Evolutionary conservation across 2,113 vertebrate genomes (phyloP).

Genomic region (Clarias macrocephalus): DNA sequence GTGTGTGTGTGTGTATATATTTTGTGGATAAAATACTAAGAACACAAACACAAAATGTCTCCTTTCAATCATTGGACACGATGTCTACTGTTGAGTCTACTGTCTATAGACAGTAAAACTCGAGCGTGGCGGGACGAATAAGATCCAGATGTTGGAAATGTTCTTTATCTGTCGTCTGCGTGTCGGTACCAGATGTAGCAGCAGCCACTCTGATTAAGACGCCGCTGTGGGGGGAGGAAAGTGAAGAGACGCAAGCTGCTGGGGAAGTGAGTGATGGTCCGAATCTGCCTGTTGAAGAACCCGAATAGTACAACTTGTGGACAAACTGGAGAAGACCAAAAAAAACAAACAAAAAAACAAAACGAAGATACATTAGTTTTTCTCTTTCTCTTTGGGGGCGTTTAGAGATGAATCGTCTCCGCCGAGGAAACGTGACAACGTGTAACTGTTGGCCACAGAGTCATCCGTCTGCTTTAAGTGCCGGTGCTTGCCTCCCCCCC

Average conservation of each 20-base stretch:
- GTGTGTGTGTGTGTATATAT: too few relatives aligned
- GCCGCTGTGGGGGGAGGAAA: constrained; percentile 36
- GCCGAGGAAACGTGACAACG: not conserved
- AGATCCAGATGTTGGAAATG: constrained; percentile 27
- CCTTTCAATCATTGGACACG: not conserved
- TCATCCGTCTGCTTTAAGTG: constrained; percentile 12
- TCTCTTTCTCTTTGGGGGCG: not conserved
- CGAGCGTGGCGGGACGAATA: not conserved
- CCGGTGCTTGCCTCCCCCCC: not conserved
- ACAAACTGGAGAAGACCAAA: not conserved
- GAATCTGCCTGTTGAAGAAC: not conserved
- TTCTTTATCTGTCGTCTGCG: constrained; percentile 14
- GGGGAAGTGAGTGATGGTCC: constrained; percentile 9
- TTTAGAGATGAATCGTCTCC: not conserved
- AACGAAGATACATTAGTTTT: not conserved
- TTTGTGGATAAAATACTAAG: not conserved
- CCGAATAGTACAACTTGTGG: not conserved
- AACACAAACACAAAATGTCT: not conserved
- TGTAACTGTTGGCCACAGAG: constrained; percentile 1
- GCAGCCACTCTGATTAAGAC: constrained; percentile 24
- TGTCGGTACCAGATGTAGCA: constrained; percentile 15
- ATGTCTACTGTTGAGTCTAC: not conserved
- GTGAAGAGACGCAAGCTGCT: not conserved
- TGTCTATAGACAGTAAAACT: constrained; percentile 15
- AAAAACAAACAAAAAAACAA: not conserved